phyloP scores from a whole-genome alignment of 2,797 vertebrate species.

The Australoheros facetus region DNA sequence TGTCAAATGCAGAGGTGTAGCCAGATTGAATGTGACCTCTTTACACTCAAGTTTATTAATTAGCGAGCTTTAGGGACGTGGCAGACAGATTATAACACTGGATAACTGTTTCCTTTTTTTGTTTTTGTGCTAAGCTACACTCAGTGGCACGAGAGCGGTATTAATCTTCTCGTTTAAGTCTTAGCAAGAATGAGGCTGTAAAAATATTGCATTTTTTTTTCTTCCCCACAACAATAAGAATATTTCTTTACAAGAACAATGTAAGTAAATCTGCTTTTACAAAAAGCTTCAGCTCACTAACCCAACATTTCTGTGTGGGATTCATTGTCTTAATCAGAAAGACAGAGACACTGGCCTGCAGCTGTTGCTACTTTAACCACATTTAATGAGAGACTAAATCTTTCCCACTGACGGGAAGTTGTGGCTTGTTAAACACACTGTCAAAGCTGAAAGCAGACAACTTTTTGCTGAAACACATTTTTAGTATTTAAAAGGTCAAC shows the following conservation, averaged over 20 bases:
- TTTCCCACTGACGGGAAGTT: slow-evolving; percentile 39
- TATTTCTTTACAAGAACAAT: neutral
- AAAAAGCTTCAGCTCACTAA: neutral
- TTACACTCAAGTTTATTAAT: neutral
- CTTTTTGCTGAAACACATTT: slow-evolving; percentile 49
- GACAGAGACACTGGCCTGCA: slow-evolving; percentile 30
- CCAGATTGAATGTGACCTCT: neutral
- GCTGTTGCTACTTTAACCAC: slow-evolving; percentile 66
- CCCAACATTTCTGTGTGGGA: slow-evolving; percentile 26
- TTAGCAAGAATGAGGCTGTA: neutral
- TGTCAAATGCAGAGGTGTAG: neutral
- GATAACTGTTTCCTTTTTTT: neutral
- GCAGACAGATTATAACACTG: neutral
- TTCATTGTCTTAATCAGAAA: slow-evolving; percentile 42
- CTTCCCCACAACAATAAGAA: neutral
- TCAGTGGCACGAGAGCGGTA: neutral
- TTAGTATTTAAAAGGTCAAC: slow-evolving; percentile 54
- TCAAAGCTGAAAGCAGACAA: slow-evolving; percentile 39
- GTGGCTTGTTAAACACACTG: slow-evolving; percentile 59
- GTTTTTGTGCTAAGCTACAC: neutral
- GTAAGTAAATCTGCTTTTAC: neutral
- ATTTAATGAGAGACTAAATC: slow-evolving; percentile 63
- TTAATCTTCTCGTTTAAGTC: neutral
- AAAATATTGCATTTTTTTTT: neutral
- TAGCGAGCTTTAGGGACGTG: neutral